Conservation (phyloP, 2,888 invertebrate species). For the Apamea epomidion region DNA sequence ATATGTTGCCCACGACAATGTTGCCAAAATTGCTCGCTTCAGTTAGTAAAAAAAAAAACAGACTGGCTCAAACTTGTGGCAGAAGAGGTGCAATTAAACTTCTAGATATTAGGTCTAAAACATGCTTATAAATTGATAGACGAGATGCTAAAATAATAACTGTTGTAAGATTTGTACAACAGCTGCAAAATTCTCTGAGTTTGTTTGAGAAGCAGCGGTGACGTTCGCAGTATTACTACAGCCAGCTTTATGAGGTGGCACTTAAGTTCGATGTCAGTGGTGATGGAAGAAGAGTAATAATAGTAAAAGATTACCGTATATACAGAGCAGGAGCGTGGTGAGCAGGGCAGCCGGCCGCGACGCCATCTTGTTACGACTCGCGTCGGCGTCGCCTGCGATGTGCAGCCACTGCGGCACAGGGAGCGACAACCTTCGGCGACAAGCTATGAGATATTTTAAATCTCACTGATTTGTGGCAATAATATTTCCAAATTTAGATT, state of each 20-base stretch:
- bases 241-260: background rate
- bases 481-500: background rate
- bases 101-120: background rate
- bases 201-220: no score
- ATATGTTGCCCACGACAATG: background rate
- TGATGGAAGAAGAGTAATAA: background rate
- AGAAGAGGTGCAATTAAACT: background rate
- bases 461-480: background rate
- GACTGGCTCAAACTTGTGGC: no score
- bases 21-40: background rate
- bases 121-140: background rate
- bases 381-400: constrained; percentile 19
- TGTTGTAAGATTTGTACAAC: background rate
- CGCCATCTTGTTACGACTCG: constrained; percentile 73
- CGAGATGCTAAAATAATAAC: background rate
- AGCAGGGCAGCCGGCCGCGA: constrained; percentile 65
- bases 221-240: background rate
- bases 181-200: background rate
- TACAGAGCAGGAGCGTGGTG: constrained; percentile 60
- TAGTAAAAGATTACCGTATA: constrained; percentile 66
- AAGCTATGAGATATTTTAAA: background rate
- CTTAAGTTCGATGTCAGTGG: background rate
- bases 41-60: background rate
- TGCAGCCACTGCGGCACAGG: constrained; percentile 44
- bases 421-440: constrained; percentile 51